Base-by-base conservation (phyloP, 2,113 vertebrate species). In the Vulpes vulpes region DNA sequence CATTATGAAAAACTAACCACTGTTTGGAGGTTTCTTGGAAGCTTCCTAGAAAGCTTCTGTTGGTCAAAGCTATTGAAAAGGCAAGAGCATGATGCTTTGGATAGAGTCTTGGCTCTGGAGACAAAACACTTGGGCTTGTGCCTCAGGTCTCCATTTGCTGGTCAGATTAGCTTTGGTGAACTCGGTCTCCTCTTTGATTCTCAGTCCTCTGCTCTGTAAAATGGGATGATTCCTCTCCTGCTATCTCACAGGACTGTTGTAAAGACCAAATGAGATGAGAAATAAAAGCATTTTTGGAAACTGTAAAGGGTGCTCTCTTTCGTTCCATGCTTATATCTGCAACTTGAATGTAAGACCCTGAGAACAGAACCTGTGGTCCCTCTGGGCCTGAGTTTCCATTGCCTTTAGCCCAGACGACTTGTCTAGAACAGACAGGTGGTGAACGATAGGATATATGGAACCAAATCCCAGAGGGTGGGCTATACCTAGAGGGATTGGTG, bases 311-410 rank as follows among this genome's bases (percentile, higher is more conserved):
- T 32, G 22, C 35, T 35, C n/a, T 94, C 38, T 90, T 95, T 90
- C 73, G 80, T 67, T 87, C 67, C 20, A 16, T 38, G 38, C 55
- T 95, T 90, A 38, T 95, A 55, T 91, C 81, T 92, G 67, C 16
- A 35, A 60, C 51, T 87, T 94, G 71, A 69, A 43, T 32, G 17
- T 64, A 76, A 90, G 80, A 94, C 84, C 57, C 78, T 69, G 60
- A 81, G 82, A 97, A 95, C n/a, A 96, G 88, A 94, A 89, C 80
- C 53, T 10, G 93, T 73, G 35, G 71, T 12, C 76, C 51, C 62
- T 59, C 7, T n/a, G 69, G 30, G 55, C 27, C 76, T 32, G 30
- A n/a, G 19, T 85, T 82, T 9, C 55, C 25, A 51, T 35, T 85
- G 32, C 35, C 10, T 11, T 22, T 74, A 71, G 35, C 22, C 84